Base-by-base conservation (phyloP, 2,797 vertebrate genomes). In the Lacerta agilis region DNA sequence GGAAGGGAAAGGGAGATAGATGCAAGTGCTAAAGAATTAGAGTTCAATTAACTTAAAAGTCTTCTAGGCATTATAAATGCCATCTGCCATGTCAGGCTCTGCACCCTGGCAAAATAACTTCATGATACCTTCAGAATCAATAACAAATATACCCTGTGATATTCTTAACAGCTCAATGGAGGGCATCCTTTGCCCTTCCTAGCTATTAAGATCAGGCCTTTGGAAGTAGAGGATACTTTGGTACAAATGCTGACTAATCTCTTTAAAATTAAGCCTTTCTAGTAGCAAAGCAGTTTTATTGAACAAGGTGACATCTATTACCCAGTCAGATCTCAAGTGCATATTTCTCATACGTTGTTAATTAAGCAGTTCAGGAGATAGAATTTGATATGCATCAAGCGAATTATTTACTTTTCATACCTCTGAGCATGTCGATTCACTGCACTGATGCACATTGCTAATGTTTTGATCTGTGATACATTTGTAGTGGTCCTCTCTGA, bases 61-160 rank as follows among this genome's bases (percentile, higher is more conserved):
- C 93, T 94, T 94, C 92, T 89, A 96, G 94, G 95, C 95, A 92
- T 88, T 94, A 94, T 96, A 96, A 96, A 95, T 92, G 94, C 94
- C 95, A 96, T 96, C 95, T 96, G 95, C 92, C 89, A 64, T 27
- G n/a, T 95, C 92, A 95, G 92, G 41, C 86, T 92, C 79, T 67
- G 55, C 79, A 76, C 92, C 92, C 92, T 85, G 79, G 89, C 94
- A 90, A 87, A 85, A 94, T 61, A n/a, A 81, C 36, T 90, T 90
- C 73, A 58, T 79, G 64, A 29, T 64, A 94, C 86, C 88, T 95
- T 94, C 90, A 79, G 85, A 94, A 93, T 88, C 92, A 91, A 94
- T 85, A 92, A 92, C 92, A 95, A 96, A 96, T 94, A 96, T 94
- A 96, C 90, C 4, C 55, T 33, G 43, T 43, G 33, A 25, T 85